Evolutionary conservation across 2,797 vertebrate species (phyloP).

Genomic region (Carcharodon carcharias): DNA sequence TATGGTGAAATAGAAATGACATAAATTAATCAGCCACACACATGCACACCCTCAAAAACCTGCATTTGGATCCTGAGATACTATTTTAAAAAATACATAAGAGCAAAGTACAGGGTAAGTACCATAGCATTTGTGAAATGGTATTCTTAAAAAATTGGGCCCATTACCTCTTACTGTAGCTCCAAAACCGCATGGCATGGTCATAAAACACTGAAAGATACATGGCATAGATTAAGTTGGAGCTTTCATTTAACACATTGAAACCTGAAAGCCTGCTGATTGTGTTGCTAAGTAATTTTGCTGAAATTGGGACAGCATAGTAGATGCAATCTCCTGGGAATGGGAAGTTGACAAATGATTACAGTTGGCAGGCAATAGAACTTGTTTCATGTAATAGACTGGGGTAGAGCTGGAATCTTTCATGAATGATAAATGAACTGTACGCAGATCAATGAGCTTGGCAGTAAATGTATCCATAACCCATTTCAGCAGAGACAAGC

Average conservation of each 20-base stretch:
- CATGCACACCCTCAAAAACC: background rate
- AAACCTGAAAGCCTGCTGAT: conserved; percentile 51
- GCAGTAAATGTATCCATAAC: conserved; percentile 47
- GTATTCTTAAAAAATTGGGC: background rate
- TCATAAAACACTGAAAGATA: background rate
- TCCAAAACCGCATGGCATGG: background rate
- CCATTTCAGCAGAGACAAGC: conserved; percentile 42
- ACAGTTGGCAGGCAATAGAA: conserved; percentile 49
- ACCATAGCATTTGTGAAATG: background rate
- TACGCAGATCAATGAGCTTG: conserved; percentile 45
- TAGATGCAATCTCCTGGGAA: conserved; percentile 48
- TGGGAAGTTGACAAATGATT: conserved; percentile 48
- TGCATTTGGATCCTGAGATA: background rate
- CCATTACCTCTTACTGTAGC: background rate
- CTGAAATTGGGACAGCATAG: conserved; percentile 48
- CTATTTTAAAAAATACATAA: background rate
- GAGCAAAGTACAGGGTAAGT: background rate
- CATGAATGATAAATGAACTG: conserved; percentile 50
- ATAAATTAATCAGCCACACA: background rate
- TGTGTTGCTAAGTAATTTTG: conserved; percentile 47
- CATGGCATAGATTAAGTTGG: background rate
- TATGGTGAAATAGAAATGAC: background rate
- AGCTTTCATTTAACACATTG: conserved; percentile 48
- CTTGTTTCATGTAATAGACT: conserved; percentile 48
- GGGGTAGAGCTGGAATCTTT: conserved; percentile 45